Conservation (phyloP, 2,888 invertebrate species). For the Dryomyza anilis region DNA sequence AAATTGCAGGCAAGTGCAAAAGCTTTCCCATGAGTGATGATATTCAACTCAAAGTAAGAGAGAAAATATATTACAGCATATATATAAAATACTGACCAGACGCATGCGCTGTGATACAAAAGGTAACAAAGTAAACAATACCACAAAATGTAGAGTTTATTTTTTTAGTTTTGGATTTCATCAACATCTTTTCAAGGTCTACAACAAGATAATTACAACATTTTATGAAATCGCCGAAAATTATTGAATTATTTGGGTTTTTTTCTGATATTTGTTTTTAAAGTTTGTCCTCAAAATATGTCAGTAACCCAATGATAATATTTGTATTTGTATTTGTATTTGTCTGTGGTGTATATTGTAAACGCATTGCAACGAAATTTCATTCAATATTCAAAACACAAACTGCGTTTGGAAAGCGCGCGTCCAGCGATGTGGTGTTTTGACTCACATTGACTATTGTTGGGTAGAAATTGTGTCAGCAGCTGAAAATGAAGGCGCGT, state of each 20-base stretch:
- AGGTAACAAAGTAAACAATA: too few species aligned
- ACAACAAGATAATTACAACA: too few species aligned
- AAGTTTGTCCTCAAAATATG: neutral
- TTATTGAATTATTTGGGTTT: neutral
- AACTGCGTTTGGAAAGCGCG: neutral
- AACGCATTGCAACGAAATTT: too few species aligned
- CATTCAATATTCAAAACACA: conserved; percentile 11
- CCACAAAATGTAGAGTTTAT: too few species aligned
- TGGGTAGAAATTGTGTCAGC: conserved; percentile 10
- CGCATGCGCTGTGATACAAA: neutral
- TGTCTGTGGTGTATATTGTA: too few species aligned
- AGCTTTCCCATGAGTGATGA: too few species aligned
- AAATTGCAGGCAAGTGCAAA: too few species aligned
- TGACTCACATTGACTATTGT: neutral
- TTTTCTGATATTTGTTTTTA: neutral
- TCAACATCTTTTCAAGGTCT: neutral
- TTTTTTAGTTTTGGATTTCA: too few species aligned
- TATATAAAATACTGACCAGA: too few species aligned
- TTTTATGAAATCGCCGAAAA: neutral
- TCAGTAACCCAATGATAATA: neutral
- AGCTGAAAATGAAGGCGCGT: neutral
- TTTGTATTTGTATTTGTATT: neutral
- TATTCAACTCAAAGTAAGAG: too few species aligned
- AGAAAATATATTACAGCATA: too few species aligned
- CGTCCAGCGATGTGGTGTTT: too few species aligned